phyloP scores from a whole-genome alignment of 1,140 invertebrate species.

The Amyelois transitella region DNA sequence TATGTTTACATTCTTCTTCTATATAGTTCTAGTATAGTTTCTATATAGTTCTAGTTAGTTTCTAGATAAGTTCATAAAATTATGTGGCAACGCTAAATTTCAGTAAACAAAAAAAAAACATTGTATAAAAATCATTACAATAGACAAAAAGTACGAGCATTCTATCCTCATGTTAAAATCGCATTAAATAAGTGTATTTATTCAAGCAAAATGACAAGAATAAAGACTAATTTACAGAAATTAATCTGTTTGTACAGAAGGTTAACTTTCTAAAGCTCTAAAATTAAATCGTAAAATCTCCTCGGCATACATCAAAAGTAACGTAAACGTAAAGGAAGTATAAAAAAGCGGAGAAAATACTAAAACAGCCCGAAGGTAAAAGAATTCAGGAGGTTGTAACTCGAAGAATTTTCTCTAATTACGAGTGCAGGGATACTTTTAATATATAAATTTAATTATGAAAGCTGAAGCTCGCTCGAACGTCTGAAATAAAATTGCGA shows the following conservation, averaged over 20 bases:
- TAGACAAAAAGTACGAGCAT: too few species aligned
- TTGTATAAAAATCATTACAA: too few species aligned
- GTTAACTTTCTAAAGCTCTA: background rate
- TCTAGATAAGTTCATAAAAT: too few species aligned
- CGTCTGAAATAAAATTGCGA: slow-evolving; percentile 59
- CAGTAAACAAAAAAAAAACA: too few species aligned
- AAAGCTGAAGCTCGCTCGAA: slow-evolving; percentile 37
- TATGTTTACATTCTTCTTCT: too few species aligned
- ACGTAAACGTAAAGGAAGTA: background rate
- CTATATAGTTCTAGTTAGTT: too few species aligned
- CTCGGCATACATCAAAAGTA: background rate
- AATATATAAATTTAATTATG: slow-evolving; percentile 37
- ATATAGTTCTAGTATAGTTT: too few species aligned
- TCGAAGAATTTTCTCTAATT: slow-evolving; percentile 12
- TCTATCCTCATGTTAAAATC: too few species aligned
- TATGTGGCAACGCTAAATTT: too few species aligned
- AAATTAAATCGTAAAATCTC: background rate
- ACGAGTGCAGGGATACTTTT: slow-evolving; percentile 14
- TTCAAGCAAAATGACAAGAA: too few species aligned
- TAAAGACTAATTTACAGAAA: background rate
- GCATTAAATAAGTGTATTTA: too few species aligned
- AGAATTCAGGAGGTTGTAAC: slow-evolving; percentile 2
- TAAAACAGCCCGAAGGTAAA: background rate
- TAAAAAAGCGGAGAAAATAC: background rate
- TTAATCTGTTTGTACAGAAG: background rate